Conservation (phyloP, 2,797 vertebrate genomes). For the Pangasius krempfi region DNA sequence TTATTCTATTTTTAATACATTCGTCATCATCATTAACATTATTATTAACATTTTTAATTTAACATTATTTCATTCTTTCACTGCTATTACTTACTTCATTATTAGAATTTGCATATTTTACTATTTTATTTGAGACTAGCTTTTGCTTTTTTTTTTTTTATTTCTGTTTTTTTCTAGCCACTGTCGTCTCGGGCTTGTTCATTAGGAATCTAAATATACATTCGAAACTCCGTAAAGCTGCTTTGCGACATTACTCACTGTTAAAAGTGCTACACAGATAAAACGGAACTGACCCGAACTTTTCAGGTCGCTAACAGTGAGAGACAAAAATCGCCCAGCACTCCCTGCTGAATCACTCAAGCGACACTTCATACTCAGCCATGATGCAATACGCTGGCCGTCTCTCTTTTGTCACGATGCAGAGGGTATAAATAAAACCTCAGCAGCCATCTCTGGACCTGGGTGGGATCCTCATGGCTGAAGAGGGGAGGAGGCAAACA, state of each 20-base stretch:
- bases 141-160: neutral
- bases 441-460: conserved; percentile 45
- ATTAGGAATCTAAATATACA: neutral
- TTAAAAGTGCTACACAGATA: neutral
- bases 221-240: neutral
- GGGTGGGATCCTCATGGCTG: conserved; percentile 25
- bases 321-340: conserved; percentile 59
- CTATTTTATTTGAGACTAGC: neutral
- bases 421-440: conserved; percentile 34
- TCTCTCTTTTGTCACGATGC: conserved; percentile 59
- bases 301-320: conserved; percentile 60
- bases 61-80: neutral
- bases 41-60: too few relatives aligned
- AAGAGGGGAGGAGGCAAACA: conserved; percentile 24
- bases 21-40: too few relatives aligned
- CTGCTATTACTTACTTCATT: neutral
- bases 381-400: conserved; percentile 50
- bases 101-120: neutral
- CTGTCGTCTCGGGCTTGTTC: neutral
- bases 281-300: neutral
- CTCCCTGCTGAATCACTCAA: conserved; percentile 57
- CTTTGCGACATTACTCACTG: neutral
- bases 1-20: neutral
- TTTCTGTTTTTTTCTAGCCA: neutral
- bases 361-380: conserved; percentile 53